phyloP scores from a whole-genome alignment of 2,888 invertebrate species.

The Lycophotia porphyrea region DNA sequence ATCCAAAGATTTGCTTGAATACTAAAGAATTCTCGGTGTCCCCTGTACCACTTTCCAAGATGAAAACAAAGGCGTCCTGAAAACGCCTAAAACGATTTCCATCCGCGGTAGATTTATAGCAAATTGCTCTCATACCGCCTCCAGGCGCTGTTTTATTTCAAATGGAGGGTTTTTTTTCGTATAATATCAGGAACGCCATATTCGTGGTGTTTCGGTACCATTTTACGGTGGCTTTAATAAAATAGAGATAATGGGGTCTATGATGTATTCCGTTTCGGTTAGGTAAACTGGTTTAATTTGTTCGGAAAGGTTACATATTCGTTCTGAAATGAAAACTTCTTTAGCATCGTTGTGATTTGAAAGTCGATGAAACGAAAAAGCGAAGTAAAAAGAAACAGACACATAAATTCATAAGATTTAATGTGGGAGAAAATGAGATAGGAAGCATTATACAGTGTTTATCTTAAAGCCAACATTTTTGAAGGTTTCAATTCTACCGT shows the following conservation, averaged over 20 bases:
- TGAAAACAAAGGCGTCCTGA: constrained; percentile 77
- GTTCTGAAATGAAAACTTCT: too few species aligned
- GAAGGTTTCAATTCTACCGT: too few species aligned
- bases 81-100: constrained; percentile 83
- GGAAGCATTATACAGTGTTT: too few species aligned
- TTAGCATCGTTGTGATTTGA: too few species aligned
- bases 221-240: constrained; percentile 60
- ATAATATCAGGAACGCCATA: constrained; percentile 58
- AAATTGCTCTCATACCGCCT: constrained; percentile 84
- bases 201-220: constrained; percentile 62
- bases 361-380: too few species aligned
- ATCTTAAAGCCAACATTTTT: too few species aligned
- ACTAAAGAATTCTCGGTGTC: constrained; percentile 52
- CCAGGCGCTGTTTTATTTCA: constrained; percentile 85
- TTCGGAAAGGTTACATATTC: neutral
- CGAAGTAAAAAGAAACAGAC: too few species aligned
- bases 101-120: constrained; percentile 86
- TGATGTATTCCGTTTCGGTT: constrained; percentile 43
- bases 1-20: constrained; percentile 50
- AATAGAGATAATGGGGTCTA: constrained; percentile 56
- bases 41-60: constrained; percentile 43
- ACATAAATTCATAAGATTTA: too few species aligned
- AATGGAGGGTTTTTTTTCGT: constrained; percentile 74
- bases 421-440: too few species aligned
- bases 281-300: constrained; percentile 31